Evolutionary conservation across 2,888 invertebrate species (phyloP), one percentile per base, ranked within the genome.

Genomic region (Oscheius sp.): DNA sequence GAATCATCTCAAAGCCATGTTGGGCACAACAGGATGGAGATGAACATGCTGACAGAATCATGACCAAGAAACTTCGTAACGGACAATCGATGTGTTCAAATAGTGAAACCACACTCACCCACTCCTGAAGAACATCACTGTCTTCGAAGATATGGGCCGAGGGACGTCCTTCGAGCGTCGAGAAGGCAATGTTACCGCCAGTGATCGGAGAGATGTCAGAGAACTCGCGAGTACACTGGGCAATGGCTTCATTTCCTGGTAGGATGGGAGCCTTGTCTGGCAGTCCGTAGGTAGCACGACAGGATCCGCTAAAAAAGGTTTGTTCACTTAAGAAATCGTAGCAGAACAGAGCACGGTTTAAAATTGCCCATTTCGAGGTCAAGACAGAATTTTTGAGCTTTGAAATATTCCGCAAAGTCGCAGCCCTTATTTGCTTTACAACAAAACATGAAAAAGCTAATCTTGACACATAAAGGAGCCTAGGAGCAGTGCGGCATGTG

Each of bases 221-320:
- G 91, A 95, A 98, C 89, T 97, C 97, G 78, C 95, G 94, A n/a
- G 95, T 96, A 89, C 99, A 99, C n/a, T 98, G 92, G 0, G 98
- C 96, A 76, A 94, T 92, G 0, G 95, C 95, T 90, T 98, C 97
- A 59, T 93, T 93, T 42, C 93, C 93, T 0, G 93, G 93, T 2
- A 93, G 91, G 71, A 94, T 93, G 42, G 93, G 89, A 5, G 93
- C 92, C 42, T 93, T 92, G 83, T 96, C 95, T 1, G 94, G 93
- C 62, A 96, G 91, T 0, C 93, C 93, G 89, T 96, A 99, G 0
- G 95, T 96, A 77, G 94, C 94, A 48, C 94, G 93, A 89, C 99
- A 99, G 0, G 95, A 94, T 9, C 95, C 95, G 21, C 84, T 84
- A 73, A 66, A 81, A 72, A 5, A 2, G 13, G 4, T 42, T 7